A percentile compares a stretch with the other conserved stretches of the same genome.
These are phyloP conservation scores for Microplitis demolitor DNA, from an alignment of 1,140 invertebrate genomes.

Conservation along the genomic window DNA sequence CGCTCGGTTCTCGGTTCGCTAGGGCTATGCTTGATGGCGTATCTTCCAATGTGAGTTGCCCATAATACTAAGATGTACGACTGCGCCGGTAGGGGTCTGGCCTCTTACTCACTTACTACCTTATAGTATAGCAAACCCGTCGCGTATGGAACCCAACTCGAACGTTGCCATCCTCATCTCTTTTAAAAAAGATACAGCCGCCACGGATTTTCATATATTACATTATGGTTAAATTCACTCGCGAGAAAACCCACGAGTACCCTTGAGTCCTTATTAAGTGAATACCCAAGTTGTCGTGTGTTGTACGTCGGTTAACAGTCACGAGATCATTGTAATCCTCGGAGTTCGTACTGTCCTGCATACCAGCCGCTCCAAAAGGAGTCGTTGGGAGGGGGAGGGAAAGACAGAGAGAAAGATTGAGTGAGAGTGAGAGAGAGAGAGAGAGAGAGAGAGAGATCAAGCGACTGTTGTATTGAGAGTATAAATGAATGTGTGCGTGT, in stretches of 20 bases:
- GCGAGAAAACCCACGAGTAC: neutral
- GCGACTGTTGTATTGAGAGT: neutral
- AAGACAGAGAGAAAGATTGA: too few relatives aligned
- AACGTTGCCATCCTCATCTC: constrained; percentile 40
- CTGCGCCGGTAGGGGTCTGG: constrained; percentile 68
- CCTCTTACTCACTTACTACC: constrained; percentile 46
- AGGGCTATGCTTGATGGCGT: constrained; percentile 78
- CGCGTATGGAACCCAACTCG: constrained; percentile 56
- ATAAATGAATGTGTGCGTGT: neutral
- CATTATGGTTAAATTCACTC: neutral
- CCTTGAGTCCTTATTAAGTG: neutral
- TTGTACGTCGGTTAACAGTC: too few relatives aligned
- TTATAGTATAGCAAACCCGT: constrained; percentile 60
- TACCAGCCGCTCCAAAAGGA: neutral
- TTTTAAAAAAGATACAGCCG: neutral
- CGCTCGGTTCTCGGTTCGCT: constrained; percentile 60
- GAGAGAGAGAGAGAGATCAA: neutral
- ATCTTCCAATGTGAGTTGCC: constrained; percentile 79
- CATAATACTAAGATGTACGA: constrained; percentile 77
- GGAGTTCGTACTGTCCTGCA: too few relatives aligned
- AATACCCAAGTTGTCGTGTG: neutral
- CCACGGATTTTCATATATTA: neutral
- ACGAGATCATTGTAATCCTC: too few relatives aligned
- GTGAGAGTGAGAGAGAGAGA: neutral
- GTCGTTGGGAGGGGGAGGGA: neutral